Base-by-base conservation (phyloP, 2,797 vertebrate genomes). In the Enteromius afrohamiltoni region DNA sequence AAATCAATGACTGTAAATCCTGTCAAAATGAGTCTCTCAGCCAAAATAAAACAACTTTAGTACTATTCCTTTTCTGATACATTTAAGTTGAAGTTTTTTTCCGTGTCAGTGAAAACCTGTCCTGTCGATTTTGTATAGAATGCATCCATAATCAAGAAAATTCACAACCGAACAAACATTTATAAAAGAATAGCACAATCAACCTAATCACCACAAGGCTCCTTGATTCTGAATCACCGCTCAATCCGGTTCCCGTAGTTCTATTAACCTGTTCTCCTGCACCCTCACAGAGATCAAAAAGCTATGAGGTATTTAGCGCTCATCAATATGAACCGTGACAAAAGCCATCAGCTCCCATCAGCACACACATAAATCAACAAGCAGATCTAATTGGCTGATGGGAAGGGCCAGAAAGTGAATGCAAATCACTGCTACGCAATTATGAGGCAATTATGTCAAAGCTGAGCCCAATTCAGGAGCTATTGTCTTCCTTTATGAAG, bases 401-500 rank as follows among this genome's bases (percentile, higher is more conserved):
- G 80, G 71, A 80, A 73, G n/a, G 83, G 8, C 69, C 87, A 83
- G 86, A 77, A 85, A 84, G 85, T 77, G 68, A 86, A 88, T 83
- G 79, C 76, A 76, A 85, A 90, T 76, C 77, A 87, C 82, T 79
- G 85, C 88, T 84, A 83, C 83, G 85, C 83, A 91, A 93, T 92
- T 91, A 90, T 62, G 80, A 84, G 55, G 71, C 82, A 86, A 89
- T 89, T 83, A 89, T 83, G 85, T 88, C 77, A 71, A 74, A 84
- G 79, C 80, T 83, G 83, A 87, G 88, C 76, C 86, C 86, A 53
- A 60, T 83, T 71, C 64, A 90, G 62, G 88, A 91, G 86, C 87
- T 87, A 87, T 86, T 84, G 88, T 88, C 84, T 87, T 85, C 71
- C 86, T 77, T 91, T 91, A 92, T 93, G 86, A 85, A 89, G 83